Conservation (phyloP, 2,888 invertebrate genomes). For the Caprella mutica region DNA sequence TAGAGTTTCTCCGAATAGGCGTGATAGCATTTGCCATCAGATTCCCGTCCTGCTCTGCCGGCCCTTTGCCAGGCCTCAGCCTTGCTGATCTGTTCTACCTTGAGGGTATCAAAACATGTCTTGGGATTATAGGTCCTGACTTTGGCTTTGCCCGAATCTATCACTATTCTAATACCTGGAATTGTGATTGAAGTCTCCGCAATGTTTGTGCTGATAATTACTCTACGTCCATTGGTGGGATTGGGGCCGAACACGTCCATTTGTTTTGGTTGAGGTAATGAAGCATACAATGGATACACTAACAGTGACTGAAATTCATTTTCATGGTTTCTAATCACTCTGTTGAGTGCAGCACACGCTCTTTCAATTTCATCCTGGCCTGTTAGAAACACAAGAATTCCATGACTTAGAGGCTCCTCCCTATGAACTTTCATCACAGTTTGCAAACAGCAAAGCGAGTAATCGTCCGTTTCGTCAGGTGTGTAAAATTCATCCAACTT, state of each 20-base stretch:
- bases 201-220: slow-evolving; percentile 50
- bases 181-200: slow-evolving; percentile 54
- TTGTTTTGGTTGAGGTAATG: slow-evolving; percentile 45
- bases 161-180: slow-evolving; percentile 69
- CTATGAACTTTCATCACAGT: slow-evolving; percentile 82
- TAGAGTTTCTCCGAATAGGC: slow-evolving; percentile 48
- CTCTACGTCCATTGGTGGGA: slow-evolving; percentile 44
- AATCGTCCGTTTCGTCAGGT: slow-evolving; percentile 60
- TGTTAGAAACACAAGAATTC: slow-evolving; percentile 83
- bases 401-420: slow-evolving; percentile 68
- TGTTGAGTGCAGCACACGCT: slow-evolving; percentile 56
- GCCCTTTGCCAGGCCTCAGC: slow-evolving; percentile 88
- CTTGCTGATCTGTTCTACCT: slow-evolving; percentile 69
- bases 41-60: slow-evolving; percentile 81
- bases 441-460: slow-evolving; percentile 66
- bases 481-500: slow-evolving; percentile 38
- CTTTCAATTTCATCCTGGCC: slow-evolving; percentile 93
- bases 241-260: slow-evolving; percentile 44
- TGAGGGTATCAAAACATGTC: slow-evolving; percentile 71
- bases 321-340: slow-evolving; percentile 37
- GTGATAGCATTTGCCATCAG: slow-evolving; percentile 73
- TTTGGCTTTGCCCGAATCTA: slow-evolving; percentile 87
- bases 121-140: slow-evolving; percentile 65
- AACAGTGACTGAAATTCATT: slow-evolving; percentile 53
- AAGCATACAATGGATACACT: slow-evolving; percentile 54